Evolutionary conservation across 1,140 invertebrate genomes (phyloP), one percentile per base, ranked within the genome.

Genomic region (Caenorhabditis latens): DNA sequence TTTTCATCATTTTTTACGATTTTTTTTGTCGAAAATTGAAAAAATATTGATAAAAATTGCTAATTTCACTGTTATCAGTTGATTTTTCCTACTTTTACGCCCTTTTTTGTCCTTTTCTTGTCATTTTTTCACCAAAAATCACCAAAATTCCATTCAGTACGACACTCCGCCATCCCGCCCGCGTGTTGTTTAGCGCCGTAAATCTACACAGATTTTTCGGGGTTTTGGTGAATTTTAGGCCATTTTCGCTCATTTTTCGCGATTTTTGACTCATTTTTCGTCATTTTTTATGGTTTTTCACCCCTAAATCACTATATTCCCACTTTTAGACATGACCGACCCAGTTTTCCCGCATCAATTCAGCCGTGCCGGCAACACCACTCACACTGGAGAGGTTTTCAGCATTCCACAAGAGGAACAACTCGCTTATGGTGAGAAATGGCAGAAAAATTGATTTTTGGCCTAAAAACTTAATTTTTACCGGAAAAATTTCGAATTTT

Each of bases 291-390:
- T 46, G n/a, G 2, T 8, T 19, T 79, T 79, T 42, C 63, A 67
- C 24, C 50, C 3, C 3, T 40, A 21, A 58, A 58, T n/a, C 16
- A 5, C 1, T 5, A 4, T 21, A 11, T 63, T 63, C 32, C 24
- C 4, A 8, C 8, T 79, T 79, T 21, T n/a, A 79, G 46, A 13
- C 43, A 79, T 79, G 71, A 0, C 65, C 2, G n/a, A 50, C 11
- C 40, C 53, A 19, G 46, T 24, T 0, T 40, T 79, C 24, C 71
- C 71, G 14, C 6, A 3, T 0, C 13, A 79, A 43, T 84, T 21
- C 53, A 42, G 58, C n/a, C 84, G 84, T 16, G 61, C 84, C 61
- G 58, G 32, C 7, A 84, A 84, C 84, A 84, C 84, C 2, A 65
- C 40, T 16, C 84, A 84, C 46, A 63, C 43, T 5, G 84, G 84